Base-by-base conservation (phyloP, 2,888 invertebrate species). In the Synergus umbraculus region DNA sequence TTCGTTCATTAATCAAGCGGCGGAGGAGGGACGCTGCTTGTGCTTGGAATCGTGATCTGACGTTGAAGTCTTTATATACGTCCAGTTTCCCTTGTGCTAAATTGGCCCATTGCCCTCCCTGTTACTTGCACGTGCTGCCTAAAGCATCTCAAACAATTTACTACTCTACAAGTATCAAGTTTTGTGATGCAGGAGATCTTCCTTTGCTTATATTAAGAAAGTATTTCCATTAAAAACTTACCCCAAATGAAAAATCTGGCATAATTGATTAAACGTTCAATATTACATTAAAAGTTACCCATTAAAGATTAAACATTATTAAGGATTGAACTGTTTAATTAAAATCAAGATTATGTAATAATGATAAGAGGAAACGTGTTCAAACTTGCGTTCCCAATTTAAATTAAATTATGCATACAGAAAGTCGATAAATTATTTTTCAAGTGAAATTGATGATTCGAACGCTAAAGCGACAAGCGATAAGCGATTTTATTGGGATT, bases 1-100 rank as follows among this genome's bases (percentile, higher is more conserved):
- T 64, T 83, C 83, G 84, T 85, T 88, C 87, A 86, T 88, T 87
- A 87, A 88, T 88, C 86, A 87, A 49, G 49, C 46, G 29, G 37
- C 37, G 18, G 49, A 8, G 37, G 9, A 69, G 46, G 29, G 49
- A 15, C 10, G 49, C 9, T 69, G 18, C 9, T 4, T 67, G 54
- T 29, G 73, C 73, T 73, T 10, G 15, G 73, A 73, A 73, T 73
- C 49, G 64, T 63, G 64, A 76, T 76, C 64, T 63, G 64, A 63
- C 63, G 64, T 76, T 76, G 58, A 76, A 76, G 76, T 76, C 76
- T 76, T 64, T 64, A 44, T 76, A 73, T 54, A 73, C 73, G 49
- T 49, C 43, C 15, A 22, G 76, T n/a, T 76, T 64, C 63, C 63
- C 64, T 22, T 44, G 73, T 58, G 73, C 54, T 73, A 41, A 58